Evolutionary conservation across 2,888 invertebrate species (phyloP).

Genomic region (Stramonita haemastoma): DNA sequence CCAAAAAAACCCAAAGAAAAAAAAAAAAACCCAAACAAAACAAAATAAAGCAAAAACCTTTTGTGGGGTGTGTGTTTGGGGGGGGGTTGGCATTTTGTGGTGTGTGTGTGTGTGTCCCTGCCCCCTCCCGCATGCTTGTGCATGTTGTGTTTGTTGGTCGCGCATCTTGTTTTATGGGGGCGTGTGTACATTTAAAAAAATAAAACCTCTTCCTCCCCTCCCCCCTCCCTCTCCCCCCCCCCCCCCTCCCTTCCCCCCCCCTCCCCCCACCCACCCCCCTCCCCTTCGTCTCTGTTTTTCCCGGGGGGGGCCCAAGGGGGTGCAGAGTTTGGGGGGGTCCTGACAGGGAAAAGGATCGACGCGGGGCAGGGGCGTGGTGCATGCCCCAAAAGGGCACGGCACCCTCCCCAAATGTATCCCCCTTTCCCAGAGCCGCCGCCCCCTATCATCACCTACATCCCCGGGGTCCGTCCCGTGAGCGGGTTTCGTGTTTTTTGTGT

Average conservation of each 20-base stretch:
- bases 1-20: too few species aligned
- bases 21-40: too few species aligned
- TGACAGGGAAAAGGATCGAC: conserved; percentile 69
- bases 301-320: conserved; percentile 68
- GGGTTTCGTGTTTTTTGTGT: conserved; percentile 57
- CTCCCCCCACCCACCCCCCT: background rate
- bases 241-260: background rate
- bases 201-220: too few species aligned
- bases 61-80: too few species aligned
- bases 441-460: conserved; percentile 71
- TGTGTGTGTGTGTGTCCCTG: too few species aligned
- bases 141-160: too few species aligned
- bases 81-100: background rate
- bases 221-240: background rate
- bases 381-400: conserved; percentile 74
- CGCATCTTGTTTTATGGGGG: too few species aligned
- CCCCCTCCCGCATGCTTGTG: too few species aligned
- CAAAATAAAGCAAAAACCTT: too few species aligned
- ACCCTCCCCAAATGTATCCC: conserved; percentile 66
- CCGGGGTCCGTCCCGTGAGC: conserved; percentile 61
- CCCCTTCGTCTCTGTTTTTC: conserved; percentile 23
- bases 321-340: conserved; percentile 67
- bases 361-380: conserved; percentile 73
- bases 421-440: conserved; percentile 68
- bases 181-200: too few species aligned